Percentiles rank a stretch among this genome's conserved stretches.
phyloP scores from a whole-genome alignment of 2,888 invertebrate species.

The Fragum sueziense region DNA sequence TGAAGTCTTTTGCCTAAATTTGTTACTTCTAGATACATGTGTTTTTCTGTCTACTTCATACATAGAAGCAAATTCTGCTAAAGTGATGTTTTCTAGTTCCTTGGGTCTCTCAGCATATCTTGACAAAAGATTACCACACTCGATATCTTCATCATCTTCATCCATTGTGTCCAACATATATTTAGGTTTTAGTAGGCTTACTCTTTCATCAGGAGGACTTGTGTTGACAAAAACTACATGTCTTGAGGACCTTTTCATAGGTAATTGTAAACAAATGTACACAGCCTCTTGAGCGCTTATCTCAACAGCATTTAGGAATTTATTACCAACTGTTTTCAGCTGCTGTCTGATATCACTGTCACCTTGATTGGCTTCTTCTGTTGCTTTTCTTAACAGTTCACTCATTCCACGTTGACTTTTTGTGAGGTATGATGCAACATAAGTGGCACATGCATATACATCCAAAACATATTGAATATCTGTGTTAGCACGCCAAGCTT shows the following conservation, averaged over 20 bases:
- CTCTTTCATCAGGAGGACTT: too few species aligned
- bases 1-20: too few species aligned
- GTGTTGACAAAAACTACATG: slow-evolving; percentile 58
- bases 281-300: slow-evolving; percentile 71
- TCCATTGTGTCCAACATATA: slow-evolving; percentile 34
- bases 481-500: slow-evolving; percentile 54
- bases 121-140: background rate
- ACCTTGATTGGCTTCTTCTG: slow-evolving; percentile 39
- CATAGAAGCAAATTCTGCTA: slow-evolving; percentile 24
- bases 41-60: too few species aligned
- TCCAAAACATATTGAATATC: slow-evolving; percentile 59
- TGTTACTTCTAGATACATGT: too few species aligned
- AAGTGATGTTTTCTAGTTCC: slow-evolving; percentile 17
- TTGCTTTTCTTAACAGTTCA: slow-evolving; percentile 47
- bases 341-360: slow-evolving; percentile 44
- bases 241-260: slow-evolving; percentile 54
- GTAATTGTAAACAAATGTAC: slow-evolving; percentile 59
- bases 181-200: slow-evolving; percentile 65
- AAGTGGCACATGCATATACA: slow-evolving; percentile 57
- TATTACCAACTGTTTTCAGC: slow-evolving; percentile 24
- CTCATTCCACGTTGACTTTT: slow-evolving; percentile 57
- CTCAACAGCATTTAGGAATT: slow-evolving; percentile 64
- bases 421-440: slow-evolving; percentile 57
- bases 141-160: slow-evolving; percentile 43
- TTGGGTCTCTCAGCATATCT: slow-evolving; percentile 29